Evolutionary conservation across 1,140 invertebrate genomes (phyloP), one percentile per base, ranked within the genome.

Genomic region (Leptinotarsa defecta): DNA sequence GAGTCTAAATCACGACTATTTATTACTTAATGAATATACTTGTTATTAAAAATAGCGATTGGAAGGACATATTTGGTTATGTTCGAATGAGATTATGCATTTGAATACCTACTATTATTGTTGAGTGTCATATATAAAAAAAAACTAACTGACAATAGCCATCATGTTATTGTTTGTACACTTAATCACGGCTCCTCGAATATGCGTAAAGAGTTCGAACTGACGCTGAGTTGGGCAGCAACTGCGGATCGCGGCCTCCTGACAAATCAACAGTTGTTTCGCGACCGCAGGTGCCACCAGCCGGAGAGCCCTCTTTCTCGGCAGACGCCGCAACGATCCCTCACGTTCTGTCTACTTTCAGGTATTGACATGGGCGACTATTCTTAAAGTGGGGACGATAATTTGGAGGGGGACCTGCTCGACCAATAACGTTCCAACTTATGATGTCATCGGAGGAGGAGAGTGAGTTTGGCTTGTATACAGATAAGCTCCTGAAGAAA

Each of bases 401-500:
- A 78, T 82, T 83, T 86, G 84, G 84, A 84, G 84, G 85, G 84
- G 85, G 84, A 81, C 77, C 81, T 81, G 84, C 80, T 81, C 86
- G 89, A 88, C 91, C 91, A 92, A 91, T 91, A 89, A 88, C 87
- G 88, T 87, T 86, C 83, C 87, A 88, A 91, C 93, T 91, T 93
- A 94, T 95, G 93, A 95, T 95, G 94, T 95, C 94, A 95, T 95
- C 93, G 92, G 94, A 95, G 92, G 94, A 95, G 93, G 94, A 95
- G 90, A 92, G 92, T 89, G 85, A 85, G 78, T 94, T 93, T 91
- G 93, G 92, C 90, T 92, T 94, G 92, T 95, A 93, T 90, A 93
- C 92, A 92, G 93, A 93, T 92, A 92, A 91, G 88, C 92, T 94
- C 88, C 89, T 94, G 89, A 94, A 94, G 91, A 96, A 95, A 91